Conservation (phyloP, 2,888 invertebrate genomes). For the Villa cingulata region DNA sequence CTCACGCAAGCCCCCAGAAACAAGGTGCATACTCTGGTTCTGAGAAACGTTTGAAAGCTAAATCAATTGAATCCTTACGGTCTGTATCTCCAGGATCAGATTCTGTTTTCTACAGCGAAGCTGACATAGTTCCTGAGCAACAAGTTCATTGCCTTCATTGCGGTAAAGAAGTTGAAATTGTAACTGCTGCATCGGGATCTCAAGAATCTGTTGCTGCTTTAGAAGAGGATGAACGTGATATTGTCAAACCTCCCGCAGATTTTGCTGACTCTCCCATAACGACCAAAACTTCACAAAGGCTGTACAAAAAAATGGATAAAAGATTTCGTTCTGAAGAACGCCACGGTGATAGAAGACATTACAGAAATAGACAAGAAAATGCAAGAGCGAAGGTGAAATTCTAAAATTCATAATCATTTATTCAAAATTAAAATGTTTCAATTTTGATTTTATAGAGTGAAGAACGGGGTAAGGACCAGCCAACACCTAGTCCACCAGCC, state of each 20-base stretch:
- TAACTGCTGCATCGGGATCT: slow-evolving; percentile 37
- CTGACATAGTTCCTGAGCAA: slow-evolving; percentile 39
- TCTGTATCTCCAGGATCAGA: slow-evolving; percentile 86
- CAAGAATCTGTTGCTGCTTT: slow-evolving; percentile 34
- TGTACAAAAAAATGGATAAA: slow-evolving; percentile 68
- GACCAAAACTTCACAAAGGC: slow-evolving; percentile 38
- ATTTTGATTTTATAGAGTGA: slow-evolving; percentile 38
- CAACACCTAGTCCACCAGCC: slow-evolving; percentile 60
- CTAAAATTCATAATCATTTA: neutral
- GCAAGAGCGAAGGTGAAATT: slow-evolving; percentile 58
- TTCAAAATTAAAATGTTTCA: neutral
- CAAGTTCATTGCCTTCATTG: slow-evolving; percentile 67
- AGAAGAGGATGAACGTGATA: slow-evolving; percentile 46
- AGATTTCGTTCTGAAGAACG: slow-evolving; percentile 69
- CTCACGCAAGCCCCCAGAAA: slow-evolving; percentile 32
- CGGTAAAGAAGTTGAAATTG: slow-evolving; percentile 62
- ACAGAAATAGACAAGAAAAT: slow-evolving; percentile 51
- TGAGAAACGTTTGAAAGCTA: slow-evolving; percentile 53
- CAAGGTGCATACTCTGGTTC: slow-evolving; percentile 19
- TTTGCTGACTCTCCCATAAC: slow-evolving; percentile 73
- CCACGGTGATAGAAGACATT: slow-evolving; percentile 46
- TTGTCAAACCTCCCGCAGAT: slow-evolving; percentile 77
- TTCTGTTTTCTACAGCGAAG: slow-evolving; percentile 79
- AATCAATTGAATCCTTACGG: slow-evolving; percentile 73
- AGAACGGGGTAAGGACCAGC: slow-evolving; percentile 57